phyloP scores from a whole-genome alignment of 2,113 vertebrate species.

The Hipposideros armiger region DNA sequence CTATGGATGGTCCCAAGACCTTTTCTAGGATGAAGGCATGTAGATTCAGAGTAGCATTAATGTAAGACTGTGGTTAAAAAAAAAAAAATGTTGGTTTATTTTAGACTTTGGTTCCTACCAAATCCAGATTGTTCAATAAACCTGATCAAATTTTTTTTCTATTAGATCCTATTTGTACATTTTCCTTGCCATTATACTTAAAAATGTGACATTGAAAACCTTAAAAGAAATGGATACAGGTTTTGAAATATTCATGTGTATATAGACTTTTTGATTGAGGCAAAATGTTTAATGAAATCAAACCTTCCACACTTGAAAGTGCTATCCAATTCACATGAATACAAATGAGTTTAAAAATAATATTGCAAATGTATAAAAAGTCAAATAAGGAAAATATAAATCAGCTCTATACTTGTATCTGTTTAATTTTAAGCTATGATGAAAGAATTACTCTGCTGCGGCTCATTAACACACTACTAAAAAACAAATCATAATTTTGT shows the following conservation, averaged over 20 bases:
- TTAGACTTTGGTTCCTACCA: not conserved
- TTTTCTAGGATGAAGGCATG: not conserved
- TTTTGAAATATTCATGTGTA: constrained; percentile 76
- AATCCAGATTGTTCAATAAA: constrained; percentile 18
- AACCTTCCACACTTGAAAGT: constrained; percentile 73
- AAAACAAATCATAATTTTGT: constrained; percentile 52
- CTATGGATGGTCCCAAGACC: not conserved
- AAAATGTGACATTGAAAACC: constrained; percentile 22
- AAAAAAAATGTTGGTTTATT: not conserved
- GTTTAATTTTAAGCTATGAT: constrained; percentile 63
- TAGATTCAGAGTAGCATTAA: not conserved
- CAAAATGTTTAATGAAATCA: constrained; percentile 79
- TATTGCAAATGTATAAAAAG: constrained; percentile 71
- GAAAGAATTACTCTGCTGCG: constrained; percentile 49
- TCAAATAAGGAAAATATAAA: constrained; percentile 69
- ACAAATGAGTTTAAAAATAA: constrained; percentile 78
- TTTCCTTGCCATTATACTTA: constrained; percentile 60
- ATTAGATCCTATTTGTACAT: not conserved
- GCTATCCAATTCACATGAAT: constrained; percentile 74
- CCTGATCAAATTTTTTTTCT: not conserved
- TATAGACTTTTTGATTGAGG: constrained; percentile 76
- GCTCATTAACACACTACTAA: constrained; percentile 63
- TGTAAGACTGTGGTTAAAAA: not conserved
- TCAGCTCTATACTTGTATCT: constrained; percentile 56
- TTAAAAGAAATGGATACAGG: constrained; percentile 66